Base-by-base conservation (phyloP, 2,113 vertebrate genomes). In the Tyto alba region DNA sequence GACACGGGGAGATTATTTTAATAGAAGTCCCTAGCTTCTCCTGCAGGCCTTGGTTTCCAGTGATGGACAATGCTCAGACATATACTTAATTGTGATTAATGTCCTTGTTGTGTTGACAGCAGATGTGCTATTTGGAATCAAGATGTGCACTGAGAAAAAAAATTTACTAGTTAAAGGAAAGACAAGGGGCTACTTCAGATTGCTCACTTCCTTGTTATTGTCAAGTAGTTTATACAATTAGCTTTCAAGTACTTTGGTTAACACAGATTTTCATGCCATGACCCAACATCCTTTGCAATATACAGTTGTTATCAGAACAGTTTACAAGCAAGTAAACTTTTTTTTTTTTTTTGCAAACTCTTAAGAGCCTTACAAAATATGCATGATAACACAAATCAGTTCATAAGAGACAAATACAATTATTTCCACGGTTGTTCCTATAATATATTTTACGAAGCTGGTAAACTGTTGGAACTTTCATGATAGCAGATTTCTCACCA, bases 341-440 rank as follows among this genome's bases (percentile, higher is more conserved):
- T 43, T 41, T 63, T 45, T 30, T 88, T 69, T 74, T 75, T 66
- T 68, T 25, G 12, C 30, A 85, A 55, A 84, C 38, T 47, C 57
- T 77, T 38, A 80, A 50, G 66, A 93, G 71, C 25, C 34, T 94
- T 88, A 90, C 71, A 94, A 94, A 93, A 94, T 92, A 94, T 1
- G n/a, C 18, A 34, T 32, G n/a, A 43, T 63, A 73, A 93, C n/a
- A 78, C 29, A 59, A 74, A 60, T 64, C 73, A 60, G 45, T 69
- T 69, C 4, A 0, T 63, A 82, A 59, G 57, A 88, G 43, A 94
- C 74, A 87, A 86, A 89, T 64, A 74, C 25, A 53, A 21, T 88
- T 92, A 86, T 40, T 92, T 94, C 26, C 45, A 64, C 36, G 27
- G 12, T 64, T 92, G 32, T 52, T 91, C 73, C 41, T 69, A 71